Evolutionary conservation across 1,140 invertebrate species (phyloP), one percentile per base, ranked within the genome.

Genomic region (Lordiphosa mommai): DNA sequence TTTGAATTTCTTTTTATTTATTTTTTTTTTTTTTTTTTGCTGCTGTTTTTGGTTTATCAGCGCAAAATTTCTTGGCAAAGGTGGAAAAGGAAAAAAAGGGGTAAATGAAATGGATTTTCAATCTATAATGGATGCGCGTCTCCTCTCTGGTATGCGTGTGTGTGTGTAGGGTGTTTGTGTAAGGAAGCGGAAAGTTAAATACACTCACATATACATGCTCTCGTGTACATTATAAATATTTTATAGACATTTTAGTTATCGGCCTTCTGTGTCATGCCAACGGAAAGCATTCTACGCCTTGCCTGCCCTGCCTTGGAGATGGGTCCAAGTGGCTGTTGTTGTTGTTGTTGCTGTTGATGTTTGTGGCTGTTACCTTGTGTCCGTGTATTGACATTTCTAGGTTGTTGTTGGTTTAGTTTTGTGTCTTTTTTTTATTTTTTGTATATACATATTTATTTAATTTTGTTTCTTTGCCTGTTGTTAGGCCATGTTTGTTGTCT

Each of bases 311-410:
- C 63, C 46, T 67, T 60, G 61, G 40, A 64, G 36, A 36, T 53
- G 49, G 41, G 50, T 33, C 37, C 55, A 38, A 68, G 46, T 49
- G 29, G 40, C 43, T 37, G 30, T 57, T 43, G 49, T 30, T 43
- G 41, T 40, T 36, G 43, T 34, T 33, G 49, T 16, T 34, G 43
- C 46, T 46, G 50, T 44, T 1, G 23, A 27, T 27, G 23, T 27
- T 41, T 37, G 43, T 34, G 33, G 50, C 20, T 34, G 44, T 52
- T 52, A 58, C 53, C 55, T 51, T 44, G 27, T 48, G 53, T 23
- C 27, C 30, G 46, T 57, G 17, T 68, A 52, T 68, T 68, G 65
- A 60, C 63, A 59, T 60, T 68, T 68, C 65, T 60, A 52, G 65
- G 63, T 44, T 59, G 46, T 51, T 58, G 14, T 29, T 4, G 32